A percentile compares a stretch with the other conserved stretches of the same genome.
Conservation (phyloP, 2,797 vertebrate genomes). For the Dendrocincla tyrannina region DNA sequence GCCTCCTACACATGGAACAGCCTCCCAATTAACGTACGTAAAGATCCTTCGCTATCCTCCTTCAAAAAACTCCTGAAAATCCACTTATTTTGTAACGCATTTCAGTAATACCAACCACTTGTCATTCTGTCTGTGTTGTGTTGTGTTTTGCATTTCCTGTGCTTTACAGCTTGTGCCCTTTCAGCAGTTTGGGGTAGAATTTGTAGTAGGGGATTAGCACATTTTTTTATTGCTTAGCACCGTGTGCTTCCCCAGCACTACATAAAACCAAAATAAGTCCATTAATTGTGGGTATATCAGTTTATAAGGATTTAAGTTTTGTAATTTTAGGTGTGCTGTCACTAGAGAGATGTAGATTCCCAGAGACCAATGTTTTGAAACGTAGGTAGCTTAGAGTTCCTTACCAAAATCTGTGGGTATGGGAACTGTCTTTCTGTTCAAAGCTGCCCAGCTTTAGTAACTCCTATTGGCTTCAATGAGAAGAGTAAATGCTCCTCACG, state of each 20-base stretch:
- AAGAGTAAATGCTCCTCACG: not conserved
- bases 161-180: conserved; percentile 50
- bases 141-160: conserved; percentile 59
- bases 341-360: not conserved
- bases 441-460: not conserved
- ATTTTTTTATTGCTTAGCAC: not conserved
- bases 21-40: conserved; percentile 74
- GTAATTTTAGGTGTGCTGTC: not conserved
- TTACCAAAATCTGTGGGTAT: not conserved
- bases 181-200: conserved; percentile 7
- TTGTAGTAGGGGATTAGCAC: not conserved
- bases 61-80: conserved; percentile 60
- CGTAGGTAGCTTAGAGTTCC: not conserved
- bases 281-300: not conserved
- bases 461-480: not conserved
- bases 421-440: not conserved
- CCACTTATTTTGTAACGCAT: conserved; percentile 52
- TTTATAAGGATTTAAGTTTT: not conserved
- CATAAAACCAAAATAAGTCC: not conserved
- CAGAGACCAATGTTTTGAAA: not conserved
- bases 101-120: conserved; percentile 54
- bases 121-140: conserved; percentile 63
- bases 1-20: conserved; percentile 74
- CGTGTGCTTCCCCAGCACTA: not conserved
- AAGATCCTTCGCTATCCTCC: conserved; percentile 70